These are phyloP conservation scores for Aleadryas rufinucha DNA, from an alignment of 2,113 vertebrate species.

Conservation along the genomic window DNA sequence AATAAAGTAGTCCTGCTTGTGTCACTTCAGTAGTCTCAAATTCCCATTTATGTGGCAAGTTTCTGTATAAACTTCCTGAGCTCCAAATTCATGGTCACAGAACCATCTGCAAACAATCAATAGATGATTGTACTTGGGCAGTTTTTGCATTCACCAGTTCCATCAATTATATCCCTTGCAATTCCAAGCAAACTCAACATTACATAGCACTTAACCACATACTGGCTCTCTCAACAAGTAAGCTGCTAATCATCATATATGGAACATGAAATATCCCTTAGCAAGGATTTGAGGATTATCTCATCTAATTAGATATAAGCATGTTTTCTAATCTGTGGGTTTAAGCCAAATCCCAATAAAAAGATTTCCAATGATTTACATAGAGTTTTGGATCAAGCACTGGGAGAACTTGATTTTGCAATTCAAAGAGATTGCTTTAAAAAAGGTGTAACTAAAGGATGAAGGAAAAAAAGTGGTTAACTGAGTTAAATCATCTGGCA, in stretches of 20 bases:
- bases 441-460: neutral
- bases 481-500: neutral
- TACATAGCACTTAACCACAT: neutral
- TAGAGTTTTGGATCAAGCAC: neutral
- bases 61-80: neutral
- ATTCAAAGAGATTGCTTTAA: neutral
- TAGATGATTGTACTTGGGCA: neutral
- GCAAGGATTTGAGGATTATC: slow-evolving; percentile 59
- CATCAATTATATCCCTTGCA: neutral
- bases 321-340: slow-evolving; percentile 26
- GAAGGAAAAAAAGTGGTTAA: neutral
- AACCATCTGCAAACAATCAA: neutral
- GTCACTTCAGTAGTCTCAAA: neutral
- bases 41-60: neutral
- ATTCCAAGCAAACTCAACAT: neutral
- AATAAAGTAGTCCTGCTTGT: neutral
- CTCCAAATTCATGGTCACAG: neutral
- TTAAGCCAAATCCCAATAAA: slow-evolving; percentile 43
- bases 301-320: slow-evolving; percentile 57
- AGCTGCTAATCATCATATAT: slow-evolving; percentile 9
- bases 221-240: slow-evolving; percentile 2
- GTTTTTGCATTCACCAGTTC: neutral
- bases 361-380: slow-evolving; percentile 36
- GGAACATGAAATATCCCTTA: slow-evolving; percentile 2
- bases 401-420: neutral